These are phyloP conservation scores for Drosophila nr. fundita DNA, from an alignment of 2,888 invertebrate species.

Conservation along the genomic window DNA sequence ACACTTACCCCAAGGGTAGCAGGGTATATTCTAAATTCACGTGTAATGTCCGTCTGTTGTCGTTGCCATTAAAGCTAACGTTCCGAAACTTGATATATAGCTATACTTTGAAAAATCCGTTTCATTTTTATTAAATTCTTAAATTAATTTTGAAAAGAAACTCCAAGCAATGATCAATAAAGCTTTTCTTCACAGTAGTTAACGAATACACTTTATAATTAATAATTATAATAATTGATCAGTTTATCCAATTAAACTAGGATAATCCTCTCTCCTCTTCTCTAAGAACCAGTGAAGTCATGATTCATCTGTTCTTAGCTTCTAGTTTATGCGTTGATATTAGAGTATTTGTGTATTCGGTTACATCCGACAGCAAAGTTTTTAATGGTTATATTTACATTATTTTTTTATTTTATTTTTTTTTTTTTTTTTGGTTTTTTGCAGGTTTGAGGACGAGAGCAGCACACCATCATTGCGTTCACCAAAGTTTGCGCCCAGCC, in stretches of 20 bases:
- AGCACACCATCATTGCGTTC: constrained; percentile 87
- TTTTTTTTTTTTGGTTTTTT: too few relatives aligned
- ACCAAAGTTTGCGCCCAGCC: constrained; percentile 88
- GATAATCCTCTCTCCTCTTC: background rate
- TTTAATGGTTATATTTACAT: background rate
- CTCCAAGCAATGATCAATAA: background rate
- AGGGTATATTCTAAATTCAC: background rate
- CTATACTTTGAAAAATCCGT: background rate
- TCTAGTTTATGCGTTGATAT: background rate
- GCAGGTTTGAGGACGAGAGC: constrained; percentile 87
- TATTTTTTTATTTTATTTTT: too few relatives aligned
- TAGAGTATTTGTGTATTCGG: background rate
- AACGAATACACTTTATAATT: background rate
- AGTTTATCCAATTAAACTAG: background rate
- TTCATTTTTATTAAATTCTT: background rate
- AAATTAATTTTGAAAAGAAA: background rate
- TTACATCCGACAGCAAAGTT: too few relatives aligned
- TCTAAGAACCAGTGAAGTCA: background rate
- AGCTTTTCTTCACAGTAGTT: background rate
- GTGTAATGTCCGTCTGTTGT: background rate
- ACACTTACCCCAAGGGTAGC: background rate
- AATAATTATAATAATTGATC: too few relatives aligned
- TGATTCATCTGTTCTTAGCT: background rate
- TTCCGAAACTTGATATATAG: background rate
- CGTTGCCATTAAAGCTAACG: background rate